phyloP scores from a whole-genome alignment of 1,140 invertebrate species.

The Acromyrmex heyeri region DNA sequence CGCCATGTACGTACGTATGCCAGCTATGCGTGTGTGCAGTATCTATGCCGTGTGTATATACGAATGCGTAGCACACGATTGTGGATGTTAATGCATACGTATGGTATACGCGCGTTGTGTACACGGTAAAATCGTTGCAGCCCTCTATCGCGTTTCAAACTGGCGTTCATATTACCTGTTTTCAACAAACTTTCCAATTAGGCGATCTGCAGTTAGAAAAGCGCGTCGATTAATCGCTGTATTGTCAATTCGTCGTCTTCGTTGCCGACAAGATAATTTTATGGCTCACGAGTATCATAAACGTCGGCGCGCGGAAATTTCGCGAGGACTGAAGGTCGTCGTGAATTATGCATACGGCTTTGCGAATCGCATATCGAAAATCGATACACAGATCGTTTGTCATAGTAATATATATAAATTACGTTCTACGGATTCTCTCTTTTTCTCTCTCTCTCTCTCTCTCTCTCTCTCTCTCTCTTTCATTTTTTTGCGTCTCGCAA shows the following conservation, averaged over 20 bases:
- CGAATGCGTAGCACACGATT: background rate
- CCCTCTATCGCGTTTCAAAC: constrained; percentile 40
- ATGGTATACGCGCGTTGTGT: background rate
- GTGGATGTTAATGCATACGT: constrained; percentile 55
- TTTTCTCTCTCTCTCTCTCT: background rate
- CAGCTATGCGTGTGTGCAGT: background rate
- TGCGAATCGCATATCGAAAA: background rate
- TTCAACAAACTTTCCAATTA: constrained; percentile 47
- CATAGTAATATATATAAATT: constrained; percentile 17
- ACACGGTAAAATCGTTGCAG: constrained; percentile 47
- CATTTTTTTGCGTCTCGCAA: background rate
- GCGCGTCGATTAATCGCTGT: constrained; percentile 34
- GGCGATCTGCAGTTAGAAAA: background rate
- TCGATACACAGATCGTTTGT: background rate
- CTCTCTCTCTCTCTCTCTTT: too few relatives aligned
- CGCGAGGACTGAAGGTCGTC: background rate
- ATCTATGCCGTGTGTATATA: constrained; percentile 12
- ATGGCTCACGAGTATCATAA: background rate
- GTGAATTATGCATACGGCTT: constrained; percentile 19
- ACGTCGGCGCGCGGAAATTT: background rate
- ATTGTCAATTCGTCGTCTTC: constrained; percentile 12
- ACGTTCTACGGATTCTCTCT: constrained; percentile 10
- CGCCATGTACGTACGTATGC: background rate
- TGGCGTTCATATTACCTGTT: constrained; percentile 27
- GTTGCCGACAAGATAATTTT: constrained; percentile 21